A percentile compares a stretch with the other conserved stretches of the same genome.
Conservation (phyloP, 2,797 vertebrate species). For the Gobionotothen gibberifrons region DNA sequence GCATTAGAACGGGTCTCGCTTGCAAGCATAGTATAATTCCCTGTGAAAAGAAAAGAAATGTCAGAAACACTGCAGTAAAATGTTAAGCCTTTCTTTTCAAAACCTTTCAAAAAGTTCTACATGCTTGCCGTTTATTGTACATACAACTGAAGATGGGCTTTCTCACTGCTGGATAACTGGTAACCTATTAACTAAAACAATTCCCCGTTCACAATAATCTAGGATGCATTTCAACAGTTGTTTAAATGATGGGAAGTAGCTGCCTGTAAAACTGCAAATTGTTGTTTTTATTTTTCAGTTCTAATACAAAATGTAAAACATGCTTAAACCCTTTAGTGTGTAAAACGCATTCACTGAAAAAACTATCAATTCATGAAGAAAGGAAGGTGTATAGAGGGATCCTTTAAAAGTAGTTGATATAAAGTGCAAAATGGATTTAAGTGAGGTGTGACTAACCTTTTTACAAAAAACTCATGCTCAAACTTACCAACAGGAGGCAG, state of each 20-base stretch:
- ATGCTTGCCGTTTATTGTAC: no score
- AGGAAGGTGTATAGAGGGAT: neutral
- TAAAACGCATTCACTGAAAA: neutral
- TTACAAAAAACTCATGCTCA: neutral
- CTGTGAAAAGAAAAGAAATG: slow-evolving; percentile 58
- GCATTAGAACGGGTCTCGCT: neutral
- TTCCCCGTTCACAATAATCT: neutral
- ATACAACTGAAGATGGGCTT: neutral
- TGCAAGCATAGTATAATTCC: slow-evolving; percentile 28
- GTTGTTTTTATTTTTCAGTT: neutral
- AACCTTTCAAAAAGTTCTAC: no score
- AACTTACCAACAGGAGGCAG: no score
- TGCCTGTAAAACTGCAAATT: neutral
- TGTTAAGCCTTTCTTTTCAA: neutral
- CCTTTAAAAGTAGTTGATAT: neutral
- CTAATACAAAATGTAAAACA: neutral
- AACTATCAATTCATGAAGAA: neutral
- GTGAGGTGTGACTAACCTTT: neutral
- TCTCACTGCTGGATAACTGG: neutral
- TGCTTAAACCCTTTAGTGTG: neutral
- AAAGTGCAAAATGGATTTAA: neutral
- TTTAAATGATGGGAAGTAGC: neutral
- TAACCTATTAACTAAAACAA: slow-evolving; percentile 1
- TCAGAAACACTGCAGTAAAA: slow-evolving; percentile 4
- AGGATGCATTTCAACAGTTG: neutral